Percentiles rank a stretch among this genome's conserved stretches.
phyloP scores from a whole-genome alignment of 2,888 invertebrate species.

The Perizoma affinitatum region DNA sequence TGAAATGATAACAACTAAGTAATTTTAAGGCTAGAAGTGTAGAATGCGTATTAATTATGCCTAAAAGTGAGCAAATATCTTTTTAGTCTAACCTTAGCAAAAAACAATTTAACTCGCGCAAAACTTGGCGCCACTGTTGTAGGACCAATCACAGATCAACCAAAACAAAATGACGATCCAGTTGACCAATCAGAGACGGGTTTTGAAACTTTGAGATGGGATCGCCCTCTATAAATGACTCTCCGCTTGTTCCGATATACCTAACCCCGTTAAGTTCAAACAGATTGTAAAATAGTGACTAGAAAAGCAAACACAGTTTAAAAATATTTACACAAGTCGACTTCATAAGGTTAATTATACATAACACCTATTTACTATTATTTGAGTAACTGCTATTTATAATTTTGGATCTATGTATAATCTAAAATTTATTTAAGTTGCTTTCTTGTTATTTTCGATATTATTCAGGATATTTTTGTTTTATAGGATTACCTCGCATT shows the following conservation, averaged over 20 bases:
- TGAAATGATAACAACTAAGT: background rate
- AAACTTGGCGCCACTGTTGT: background rate
- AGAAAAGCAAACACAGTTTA: slow-evolving; percentile 19
- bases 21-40: slow-evolving; percentile 19
- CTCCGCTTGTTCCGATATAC: background rate
- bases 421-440: background rate
- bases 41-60: slow-evolving; percentile 11
- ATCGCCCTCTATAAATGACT: too few relatives aligned
- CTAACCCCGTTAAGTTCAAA: background rate
- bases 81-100: slow-evolving; percentile 1
- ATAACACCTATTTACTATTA: background rate
- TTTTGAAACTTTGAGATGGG: background rate
- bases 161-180: slow-evolving; percentile 12
- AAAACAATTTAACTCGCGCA: background rate
- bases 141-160: background rate
- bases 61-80: slow-evolving; percentile 22
- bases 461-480: too few relatives aligned
- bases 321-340: slow-evolving; percentile 21
- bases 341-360: slow-evolving; percentile 2
- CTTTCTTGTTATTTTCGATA: too few relatives aligned
- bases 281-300: slow-evolving; percentile 18
- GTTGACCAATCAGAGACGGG: slow-evolving; percentile 6
- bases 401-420: too few relatives aligned
- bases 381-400: background rate
- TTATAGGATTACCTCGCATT: too few relatives aligned